Evolutionary conservation across 2,797 vertebrate species (phyloP).

Genomic region (Pseudocheirus occidentalis): DNA sequence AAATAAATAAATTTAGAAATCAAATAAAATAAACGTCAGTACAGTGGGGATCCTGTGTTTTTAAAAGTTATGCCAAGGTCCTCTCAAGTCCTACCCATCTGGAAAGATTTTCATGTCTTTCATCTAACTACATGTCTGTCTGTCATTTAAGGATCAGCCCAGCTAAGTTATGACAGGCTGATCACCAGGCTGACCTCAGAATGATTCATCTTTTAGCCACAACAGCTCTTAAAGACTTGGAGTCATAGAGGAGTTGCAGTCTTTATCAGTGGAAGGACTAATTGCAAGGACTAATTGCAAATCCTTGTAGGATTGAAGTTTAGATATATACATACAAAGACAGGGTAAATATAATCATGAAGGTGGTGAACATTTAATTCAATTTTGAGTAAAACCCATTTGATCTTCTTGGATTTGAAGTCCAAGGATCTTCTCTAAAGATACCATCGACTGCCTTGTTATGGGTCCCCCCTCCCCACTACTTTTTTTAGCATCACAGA

Average conservation of each 20-base stretch:
- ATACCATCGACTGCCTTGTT: constrained; percentile 82
- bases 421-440: constrained; percentile 79
- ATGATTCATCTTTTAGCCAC: background rate
- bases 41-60: no score
- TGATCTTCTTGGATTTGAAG: no score
- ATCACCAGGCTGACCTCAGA: background rate
- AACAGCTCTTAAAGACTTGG: background rate
- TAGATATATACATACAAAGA: constrained; percentile 57
- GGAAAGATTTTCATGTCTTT: no score
- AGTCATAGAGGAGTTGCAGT: background rate
- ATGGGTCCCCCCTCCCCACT: constrained; percentile 71
- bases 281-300: background rate
- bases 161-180: no score
- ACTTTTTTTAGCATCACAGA: constrained; percentile 55
- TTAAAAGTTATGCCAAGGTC: no score
- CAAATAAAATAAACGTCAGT: no score
- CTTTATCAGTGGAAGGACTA: background rate
- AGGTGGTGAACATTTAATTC: constrained; percentile 81
- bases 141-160: no score
- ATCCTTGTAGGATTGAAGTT: background rate
- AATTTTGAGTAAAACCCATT: constrained; percentile 82
- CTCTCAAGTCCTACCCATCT: no score
- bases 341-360: constrained; percentile 79
- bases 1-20: no score
- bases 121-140: no score